phyloP scores from a whole-genome alignment of 1,140 invertebrate species.

The Pogonomyrmex californicus region DNA sequence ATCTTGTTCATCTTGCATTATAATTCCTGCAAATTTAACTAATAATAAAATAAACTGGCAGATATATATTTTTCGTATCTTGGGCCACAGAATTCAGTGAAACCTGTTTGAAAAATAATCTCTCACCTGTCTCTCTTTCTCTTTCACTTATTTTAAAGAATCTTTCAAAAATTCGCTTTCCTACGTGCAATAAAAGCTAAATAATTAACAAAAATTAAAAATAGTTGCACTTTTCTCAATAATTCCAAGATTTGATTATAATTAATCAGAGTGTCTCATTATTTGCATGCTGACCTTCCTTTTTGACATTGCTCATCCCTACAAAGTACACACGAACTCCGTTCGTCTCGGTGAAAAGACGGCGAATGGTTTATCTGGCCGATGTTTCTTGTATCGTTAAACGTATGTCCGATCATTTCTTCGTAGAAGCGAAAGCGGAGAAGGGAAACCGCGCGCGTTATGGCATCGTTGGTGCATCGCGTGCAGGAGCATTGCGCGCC shows the following conservation, averaged over 20 bases:
- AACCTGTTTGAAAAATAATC: background rate
- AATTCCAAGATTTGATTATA: background rate
- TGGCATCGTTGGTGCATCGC: conserved; percentile 72
- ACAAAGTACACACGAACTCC: background rate
- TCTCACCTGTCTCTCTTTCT: background rate
- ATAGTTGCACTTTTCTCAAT: background rate
- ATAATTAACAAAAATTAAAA: background rate
- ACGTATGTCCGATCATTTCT: conserved; percentile 69
- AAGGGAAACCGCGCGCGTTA: conserved; percentile 55
- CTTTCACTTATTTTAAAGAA: background rate
- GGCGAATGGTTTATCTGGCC: conserved; percentile 55
- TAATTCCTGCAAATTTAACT: background rate
- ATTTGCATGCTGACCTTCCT: background rate
- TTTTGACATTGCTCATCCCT: background rate
- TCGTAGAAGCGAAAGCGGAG: conserved; percentile 66
- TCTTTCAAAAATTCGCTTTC: background rate
- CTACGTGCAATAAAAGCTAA: background rate
- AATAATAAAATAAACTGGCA: background rate
- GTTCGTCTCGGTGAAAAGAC: conserved; percentile 49
- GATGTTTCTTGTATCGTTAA: conserved; percentile 70
- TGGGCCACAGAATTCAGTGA: background rate
- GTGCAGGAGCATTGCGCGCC: conserved; percentile 68
- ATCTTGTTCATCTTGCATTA: background rate
- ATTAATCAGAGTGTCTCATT: background rate
- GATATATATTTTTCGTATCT: background rate